These are phyloP conservation scores for Brachionus asplanchnoidis DNA, from an alignment of 1,140 invertebrate species.

Conservation along the genomic window DNA sequence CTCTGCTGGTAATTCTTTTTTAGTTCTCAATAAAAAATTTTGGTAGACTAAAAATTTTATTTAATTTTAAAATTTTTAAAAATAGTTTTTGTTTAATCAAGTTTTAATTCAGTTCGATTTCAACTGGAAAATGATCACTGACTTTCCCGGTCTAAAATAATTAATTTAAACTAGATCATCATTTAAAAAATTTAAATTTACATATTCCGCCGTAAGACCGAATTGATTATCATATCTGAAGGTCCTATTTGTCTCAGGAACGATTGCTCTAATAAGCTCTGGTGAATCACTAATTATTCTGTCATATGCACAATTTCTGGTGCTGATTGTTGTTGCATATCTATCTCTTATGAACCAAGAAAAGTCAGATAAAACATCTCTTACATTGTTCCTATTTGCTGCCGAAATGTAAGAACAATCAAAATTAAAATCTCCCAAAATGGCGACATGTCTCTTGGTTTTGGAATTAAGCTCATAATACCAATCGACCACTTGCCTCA, in stretches of 20 bases:
- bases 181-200: not conserved
- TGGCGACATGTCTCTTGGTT: not conserved
- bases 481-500: conserved; percentile 27
- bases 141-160: not conserved
- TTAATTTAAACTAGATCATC: not conserved
- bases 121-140: not conserved
- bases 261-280: not conserved
- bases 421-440: conserved; percentile 36
- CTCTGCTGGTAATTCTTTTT: not conserved
- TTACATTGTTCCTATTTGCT: not conserved
- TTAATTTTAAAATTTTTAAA: too few species aligned
- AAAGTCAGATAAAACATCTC: not conserved
- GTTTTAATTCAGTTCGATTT: not conserved
- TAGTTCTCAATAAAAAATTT: not conserved
- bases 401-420: conserved; percentile 18
- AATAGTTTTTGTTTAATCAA: not conserved
- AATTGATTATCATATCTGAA: not conserved
- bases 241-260: conserved; percentile 1
- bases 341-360: conserved; percentile 11
- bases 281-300: not conserved
- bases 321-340: conserved; percentile 24
- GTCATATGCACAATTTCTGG: conserved; percentile 22
- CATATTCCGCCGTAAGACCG: not conserved
- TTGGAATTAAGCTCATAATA: not conserved
- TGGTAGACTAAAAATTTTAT: not conserved